Conservation (phyloP, 2,797 vertebrate genomes). For the Onychomys leucogaster region DNA sequence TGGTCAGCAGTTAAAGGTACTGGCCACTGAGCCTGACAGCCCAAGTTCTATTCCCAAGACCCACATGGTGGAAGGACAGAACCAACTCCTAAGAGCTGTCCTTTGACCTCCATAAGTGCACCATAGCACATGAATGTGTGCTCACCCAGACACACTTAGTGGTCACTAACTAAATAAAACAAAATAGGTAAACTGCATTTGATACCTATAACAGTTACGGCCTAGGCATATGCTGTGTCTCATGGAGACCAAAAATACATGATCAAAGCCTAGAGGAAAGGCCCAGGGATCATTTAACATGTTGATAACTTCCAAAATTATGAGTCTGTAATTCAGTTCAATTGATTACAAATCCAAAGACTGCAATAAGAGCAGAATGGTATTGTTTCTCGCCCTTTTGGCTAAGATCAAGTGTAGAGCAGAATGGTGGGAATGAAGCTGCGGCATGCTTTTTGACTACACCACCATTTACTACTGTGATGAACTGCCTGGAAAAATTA, state of each 20-base stretch:
- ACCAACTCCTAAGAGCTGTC: neutral
- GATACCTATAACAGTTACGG: neutral
- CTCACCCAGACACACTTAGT: neutral
- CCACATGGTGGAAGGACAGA: neutral
- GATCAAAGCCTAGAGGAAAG: neutral
- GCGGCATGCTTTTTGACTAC: neutral
- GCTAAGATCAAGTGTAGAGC: neutral
- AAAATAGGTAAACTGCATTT: neutral
- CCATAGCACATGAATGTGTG: neutral
- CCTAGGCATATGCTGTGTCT: neutral
- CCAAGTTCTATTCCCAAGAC: neutral
- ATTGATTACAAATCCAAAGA: slow-evolving; percentile 6
- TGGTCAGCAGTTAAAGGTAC: neutral
- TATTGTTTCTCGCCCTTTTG: too few species aligned
- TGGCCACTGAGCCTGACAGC: neutral
- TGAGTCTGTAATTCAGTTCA: neutral
- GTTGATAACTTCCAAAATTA: neutral
- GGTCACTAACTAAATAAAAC: neutral
- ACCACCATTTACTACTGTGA: slow-evolving; percentile 35
- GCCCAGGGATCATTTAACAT: neutral
- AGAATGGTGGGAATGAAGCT: neutral
- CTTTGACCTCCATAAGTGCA: neutral
- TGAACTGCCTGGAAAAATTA: slow-evolving; percentile 62
- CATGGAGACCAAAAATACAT: neutral
- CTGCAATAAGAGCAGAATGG: neutral